Evolutionary conservation across 2,797 vertebrate genomes (phyloP).

Genomic region (Semotilus atromaculatus): DNA sequence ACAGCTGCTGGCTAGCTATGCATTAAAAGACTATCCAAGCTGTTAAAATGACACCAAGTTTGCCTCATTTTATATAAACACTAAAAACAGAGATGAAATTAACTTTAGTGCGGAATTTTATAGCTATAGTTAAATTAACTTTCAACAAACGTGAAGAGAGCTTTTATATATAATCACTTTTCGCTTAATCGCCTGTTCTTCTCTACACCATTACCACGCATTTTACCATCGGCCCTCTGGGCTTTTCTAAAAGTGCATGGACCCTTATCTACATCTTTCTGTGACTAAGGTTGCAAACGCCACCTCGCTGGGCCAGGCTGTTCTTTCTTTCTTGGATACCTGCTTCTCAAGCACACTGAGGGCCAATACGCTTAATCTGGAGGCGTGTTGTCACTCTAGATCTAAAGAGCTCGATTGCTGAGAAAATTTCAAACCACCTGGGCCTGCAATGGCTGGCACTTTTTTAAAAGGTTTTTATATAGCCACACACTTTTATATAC

Average conservation of each 20-base stretch:
- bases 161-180: background rate
- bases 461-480: conserved; percentile 23
- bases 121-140: background rate
- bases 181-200: background rate
- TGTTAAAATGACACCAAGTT: background rate
- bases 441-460: background rate
- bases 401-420: conserved; percentile 26
- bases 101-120: background rate
- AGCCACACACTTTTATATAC: background rate
- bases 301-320: background rate
- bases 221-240: background rate
- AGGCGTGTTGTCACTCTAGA: conserved; percentile 7
- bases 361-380: conserved; percentile 7
- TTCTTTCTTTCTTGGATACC: conserved; percentile 2
- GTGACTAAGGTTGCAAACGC: background rate
- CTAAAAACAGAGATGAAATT: background rate
- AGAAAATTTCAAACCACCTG: conserved; percentile 23
- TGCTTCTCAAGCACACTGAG: conserved; percentile 7
- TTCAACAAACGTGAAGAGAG: background rate
- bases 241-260: background rate
- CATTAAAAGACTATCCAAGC: background rate
- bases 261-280: background rate
- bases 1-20: background rate
- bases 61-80: background rate
- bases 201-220: background rate